These are phyloP conservation scores for Lissocephala sabroskyi DNA, from an alignment of 2,888 invertebrate genomes.

Conservation along the genomic window DNA sequence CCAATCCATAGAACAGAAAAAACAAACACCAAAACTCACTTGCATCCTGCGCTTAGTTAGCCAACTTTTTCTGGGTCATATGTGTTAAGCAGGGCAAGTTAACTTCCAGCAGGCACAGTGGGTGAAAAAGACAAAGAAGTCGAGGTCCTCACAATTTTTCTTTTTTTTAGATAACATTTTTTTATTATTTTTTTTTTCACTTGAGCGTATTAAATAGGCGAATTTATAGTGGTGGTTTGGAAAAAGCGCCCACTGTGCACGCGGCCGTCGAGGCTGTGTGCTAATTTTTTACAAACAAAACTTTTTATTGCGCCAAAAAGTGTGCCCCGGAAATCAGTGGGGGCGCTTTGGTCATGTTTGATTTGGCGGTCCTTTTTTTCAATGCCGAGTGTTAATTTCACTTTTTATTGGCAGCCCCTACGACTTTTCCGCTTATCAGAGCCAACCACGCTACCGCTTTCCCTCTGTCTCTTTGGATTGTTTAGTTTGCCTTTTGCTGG, in stretches of 20 bases:
- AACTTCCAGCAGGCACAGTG: too few relatives aligned
- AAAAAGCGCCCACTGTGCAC: too few relatives aligned
- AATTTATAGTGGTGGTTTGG: too few relatives aligned
- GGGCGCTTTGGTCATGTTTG: constrained; percentile 14
- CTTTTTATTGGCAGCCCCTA: constrained; percentile 2
- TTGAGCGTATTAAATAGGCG: too few relatives aligned
- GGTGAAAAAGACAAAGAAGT: too few relatives aligned
- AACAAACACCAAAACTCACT: not conserved
- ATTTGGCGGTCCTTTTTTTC: constrained; percentile 11
- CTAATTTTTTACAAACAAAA: constrained; percentile 5
- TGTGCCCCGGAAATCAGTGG: constrained; percentile 28
- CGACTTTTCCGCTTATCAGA: constrained; percentile 34
- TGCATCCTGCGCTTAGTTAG: constrained; percentile 9
- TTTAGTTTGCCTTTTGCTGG: constrained; percentile 6
- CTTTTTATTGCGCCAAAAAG: constrained; percentile 21
- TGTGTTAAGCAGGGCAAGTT: constrained; percentile 44
- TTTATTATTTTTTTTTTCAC: too few relatives aligned
- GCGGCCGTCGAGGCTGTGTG: not conserved
- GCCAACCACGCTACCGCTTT: too few relatives aligned
- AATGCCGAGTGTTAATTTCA: constrained; percentile 47
- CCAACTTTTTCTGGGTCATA: constrained; percentile 48
- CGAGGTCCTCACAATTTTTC: too few relatives aligned
- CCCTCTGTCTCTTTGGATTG: too few relatives aligned
- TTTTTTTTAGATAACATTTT: too few relatives aligned
- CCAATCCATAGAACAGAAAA: not conserved